Evolutionary conservation across 2,888 invertebrate species (phyloP).

Genomic region (Caprella mutica): DNA sequence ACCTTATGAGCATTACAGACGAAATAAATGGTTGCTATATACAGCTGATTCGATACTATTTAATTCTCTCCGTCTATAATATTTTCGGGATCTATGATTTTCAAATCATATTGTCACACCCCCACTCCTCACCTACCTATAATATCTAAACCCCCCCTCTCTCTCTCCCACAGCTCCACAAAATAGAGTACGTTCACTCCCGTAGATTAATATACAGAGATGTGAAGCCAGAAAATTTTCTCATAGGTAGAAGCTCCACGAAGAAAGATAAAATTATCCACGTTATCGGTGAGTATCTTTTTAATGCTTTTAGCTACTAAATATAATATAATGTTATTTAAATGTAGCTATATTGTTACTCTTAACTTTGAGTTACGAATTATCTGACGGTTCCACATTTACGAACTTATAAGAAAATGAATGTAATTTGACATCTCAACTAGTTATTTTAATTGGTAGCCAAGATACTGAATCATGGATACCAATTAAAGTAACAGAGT

Average conservation of each 20-base stretch:
- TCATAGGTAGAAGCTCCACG: slow-evolving; percentile 93
- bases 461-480: no score
- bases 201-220: slow-evolving; percentile 98
- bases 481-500: no score
- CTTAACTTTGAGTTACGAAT: background rate
- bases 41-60: no score
- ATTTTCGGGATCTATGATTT: no score
- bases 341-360: background rate
- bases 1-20: no score
- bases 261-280: slow-evolving; percentile 97
- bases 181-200: slow-evolving; percentile 99
- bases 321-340: background rate
- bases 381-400: no score
- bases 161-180: slow-evolving; percentile 64
- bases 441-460: background rate
- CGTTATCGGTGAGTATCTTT: slow-evolving; percentile 85
- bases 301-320: background rate
- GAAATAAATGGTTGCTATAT: no score
- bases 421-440: background rate
- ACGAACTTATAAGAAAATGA: background rate
- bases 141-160: slow-evolving; percentile 1
- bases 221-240: slow-evolving; percentile 99
- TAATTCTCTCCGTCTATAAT: no score
- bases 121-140: no score
- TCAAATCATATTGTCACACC: no score